Evolutionary conservation across 2,113 vertebrate genomes (phyloP).

Genomic region (Fulica atra): DNA sequence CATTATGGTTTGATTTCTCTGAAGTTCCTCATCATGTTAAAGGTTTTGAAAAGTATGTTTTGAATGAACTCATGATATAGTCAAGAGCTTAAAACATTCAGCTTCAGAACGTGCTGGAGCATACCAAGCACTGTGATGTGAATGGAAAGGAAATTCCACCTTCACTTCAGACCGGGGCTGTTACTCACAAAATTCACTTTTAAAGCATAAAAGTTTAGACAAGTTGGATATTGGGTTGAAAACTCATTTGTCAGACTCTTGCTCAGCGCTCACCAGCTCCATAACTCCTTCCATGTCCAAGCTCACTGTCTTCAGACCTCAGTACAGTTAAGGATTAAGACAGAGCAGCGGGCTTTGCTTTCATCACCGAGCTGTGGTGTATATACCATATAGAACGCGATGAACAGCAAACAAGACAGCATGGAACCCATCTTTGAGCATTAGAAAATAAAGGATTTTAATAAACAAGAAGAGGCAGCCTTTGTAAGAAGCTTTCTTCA

Average conservation of each 20-base stretch:
- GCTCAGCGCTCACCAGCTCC: background rate
- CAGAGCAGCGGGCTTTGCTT: background rate
- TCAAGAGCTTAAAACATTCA: background rate
- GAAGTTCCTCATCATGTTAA: background rate
- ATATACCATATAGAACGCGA: background rate
- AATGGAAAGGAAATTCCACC: background rate
- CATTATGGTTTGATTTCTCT: background rate
- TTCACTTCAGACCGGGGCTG: background rate
- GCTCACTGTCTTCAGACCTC: background rate
- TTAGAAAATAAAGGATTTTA: background rate
- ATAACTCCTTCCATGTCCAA: background rate
- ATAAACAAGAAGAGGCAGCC: conserved; percentile 29
- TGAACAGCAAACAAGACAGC: background rate
- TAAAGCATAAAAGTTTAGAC: background rate
- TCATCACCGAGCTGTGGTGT: background rate
- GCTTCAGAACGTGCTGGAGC: background rate
- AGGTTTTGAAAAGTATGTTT: background rate
- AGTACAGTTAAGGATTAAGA: background rate
- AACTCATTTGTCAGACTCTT: background rate
- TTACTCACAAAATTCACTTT: background rate
- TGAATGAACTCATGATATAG: background rate
- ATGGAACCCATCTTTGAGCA: background rate
- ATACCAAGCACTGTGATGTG: conserved; percentile 2
- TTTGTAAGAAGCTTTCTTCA: conserved; percentile 48
- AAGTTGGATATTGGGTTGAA: background rate